Evolutionary conservation across 1,140 invertebrate genomes (phyloP).

Genomic region (Gerris buenoi): DNA sequence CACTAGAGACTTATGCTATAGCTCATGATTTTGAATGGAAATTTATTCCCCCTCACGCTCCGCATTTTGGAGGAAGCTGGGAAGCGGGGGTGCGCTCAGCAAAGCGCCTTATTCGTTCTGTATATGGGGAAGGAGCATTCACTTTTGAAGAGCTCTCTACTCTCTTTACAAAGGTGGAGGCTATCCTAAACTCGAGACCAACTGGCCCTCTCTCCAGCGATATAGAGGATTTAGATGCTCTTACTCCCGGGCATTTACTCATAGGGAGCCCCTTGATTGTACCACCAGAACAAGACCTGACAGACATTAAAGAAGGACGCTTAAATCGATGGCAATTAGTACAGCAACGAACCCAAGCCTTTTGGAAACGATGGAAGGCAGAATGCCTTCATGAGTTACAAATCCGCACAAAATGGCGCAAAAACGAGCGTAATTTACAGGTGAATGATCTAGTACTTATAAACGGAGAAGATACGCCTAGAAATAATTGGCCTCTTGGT

Average conservation of each 20-base stretch:
- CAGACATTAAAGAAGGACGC: slow-evolving; percentile 11
- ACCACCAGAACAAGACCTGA: slow-evolving; percentile 12
- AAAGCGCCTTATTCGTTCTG: no score
- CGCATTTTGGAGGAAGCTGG: no score
- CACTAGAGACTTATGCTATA: not conserved
- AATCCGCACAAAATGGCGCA: slow-evolving; percentile 21
- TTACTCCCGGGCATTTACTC: slow-evolving; percentile 24
- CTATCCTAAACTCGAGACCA: slow-evolving; percentile 19
- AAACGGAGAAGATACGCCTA: slow-evolving; percentile 23
- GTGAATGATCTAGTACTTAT: slow-evolving; percentile 24
- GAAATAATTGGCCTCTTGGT: slow-evolving; percentile 28
- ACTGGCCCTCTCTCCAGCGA: slow-evolving; percentile 12
- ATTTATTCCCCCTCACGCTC: slow-evolving; percentile 29
- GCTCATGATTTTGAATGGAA: slow-evolving; percentile 17
- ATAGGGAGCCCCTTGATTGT: slow-evolving; percentile 18
- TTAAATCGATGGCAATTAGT: slow-evolving; percentile 21
- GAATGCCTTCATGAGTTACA: slow-evolving; percentile 26
- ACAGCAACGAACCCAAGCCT: slow-evolving; percentile 20
- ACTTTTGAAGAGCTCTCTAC: slow-evolving; percentile 18
- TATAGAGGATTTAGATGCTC: slow-evolving; percentile 10
- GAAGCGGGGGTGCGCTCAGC: no score
- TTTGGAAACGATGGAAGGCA: slow-evolving; percentile 24
- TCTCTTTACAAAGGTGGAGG: no score
- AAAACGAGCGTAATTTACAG: not conserved
- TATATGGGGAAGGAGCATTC: no score